Percentiles rank a stretch among this genome's conserved stretches.
Evolutionary conservation across 2,797 vertebrate genomes (phyloP).

Genomic region (Ibycter americanus): DNA sequence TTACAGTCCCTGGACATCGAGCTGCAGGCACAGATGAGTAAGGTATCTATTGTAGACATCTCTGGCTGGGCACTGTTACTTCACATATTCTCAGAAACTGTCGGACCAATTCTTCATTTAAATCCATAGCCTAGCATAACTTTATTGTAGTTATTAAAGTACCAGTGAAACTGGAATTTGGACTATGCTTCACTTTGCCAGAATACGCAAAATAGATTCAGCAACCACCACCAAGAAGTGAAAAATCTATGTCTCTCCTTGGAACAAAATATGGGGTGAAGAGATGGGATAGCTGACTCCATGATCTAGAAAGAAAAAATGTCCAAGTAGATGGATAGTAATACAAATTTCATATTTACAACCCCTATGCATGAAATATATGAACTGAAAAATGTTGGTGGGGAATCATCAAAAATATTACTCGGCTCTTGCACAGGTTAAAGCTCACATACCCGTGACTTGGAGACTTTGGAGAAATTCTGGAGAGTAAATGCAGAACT

Average conservation of each 20-base stretch:
- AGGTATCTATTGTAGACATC: conserved; percentile 73
- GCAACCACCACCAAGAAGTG: neutral
- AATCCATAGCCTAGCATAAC: neutral
- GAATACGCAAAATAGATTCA: neutral
- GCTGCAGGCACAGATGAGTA: conserved; percentile 89
- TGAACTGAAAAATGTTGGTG: neutral
- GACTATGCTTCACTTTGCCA: neutral
- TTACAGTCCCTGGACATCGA: conserved; percentile 94
- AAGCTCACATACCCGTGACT: neutral
- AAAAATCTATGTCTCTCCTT: neutral
- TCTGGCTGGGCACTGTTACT: neutral
- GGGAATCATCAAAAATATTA: neutral
- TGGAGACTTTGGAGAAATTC: neutral
- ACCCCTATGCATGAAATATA: neutral
- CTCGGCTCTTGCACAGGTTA: neutral
- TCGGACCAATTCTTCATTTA: neutral
- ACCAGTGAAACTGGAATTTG: neutral
- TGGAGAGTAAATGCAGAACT: neutral
- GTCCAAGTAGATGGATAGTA: neutral
- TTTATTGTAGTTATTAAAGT: neutral
- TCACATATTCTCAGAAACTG: neutral
- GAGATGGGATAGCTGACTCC: neutral
- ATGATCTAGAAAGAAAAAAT: neutral
- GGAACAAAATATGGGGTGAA: neutral
- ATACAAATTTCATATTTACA: neutral